Conservation (phyloP, 2,888 invertebrate genomes). For the Eupithecia insigniata region DNA sequence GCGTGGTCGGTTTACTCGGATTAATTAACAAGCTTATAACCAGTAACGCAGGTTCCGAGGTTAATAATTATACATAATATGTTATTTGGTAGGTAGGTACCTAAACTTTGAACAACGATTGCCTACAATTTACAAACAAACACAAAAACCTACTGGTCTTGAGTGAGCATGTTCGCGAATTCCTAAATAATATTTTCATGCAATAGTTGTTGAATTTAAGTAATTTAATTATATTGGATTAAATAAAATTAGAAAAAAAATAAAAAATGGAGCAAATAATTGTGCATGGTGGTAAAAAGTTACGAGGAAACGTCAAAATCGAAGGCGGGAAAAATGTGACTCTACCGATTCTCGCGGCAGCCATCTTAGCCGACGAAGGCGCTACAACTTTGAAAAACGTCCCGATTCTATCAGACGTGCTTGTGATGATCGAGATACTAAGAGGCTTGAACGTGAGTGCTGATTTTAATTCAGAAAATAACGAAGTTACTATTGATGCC, state of each 20-base stretch:
- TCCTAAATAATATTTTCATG: neutral
- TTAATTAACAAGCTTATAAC: neutral
- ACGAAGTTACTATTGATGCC: constrained; percentile 31
- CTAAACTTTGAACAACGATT: neutral
- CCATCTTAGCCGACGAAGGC: constrained; percentile 30
- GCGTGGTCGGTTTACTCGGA: neutral
- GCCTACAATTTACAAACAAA: neutral
- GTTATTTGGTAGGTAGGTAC: neutral
- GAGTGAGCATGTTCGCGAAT: neutral
- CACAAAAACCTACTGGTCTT: neutral
- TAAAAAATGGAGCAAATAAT: constrained; percentile 34
- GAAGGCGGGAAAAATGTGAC: constrained; percentile 30
- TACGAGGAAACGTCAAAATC: constrained; percentile 31
- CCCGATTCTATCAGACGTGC: constrained; percentile 34
- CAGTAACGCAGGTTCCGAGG: neutral
- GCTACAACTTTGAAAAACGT: constrained; percentile 29
- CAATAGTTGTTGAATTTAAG: neutral
- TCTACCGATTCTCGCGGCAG: constrained; percentile 34
- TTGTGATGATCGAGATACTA: constrained; percentile 29
- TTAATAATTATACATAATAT: too few relatives aligned
- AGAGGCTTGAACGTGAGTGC: constrained; percentile 25
- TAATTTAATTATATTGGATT: neutral
- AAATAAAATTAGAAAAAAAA: neutral
- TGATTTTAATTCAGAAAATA: constrained; percentile 25
- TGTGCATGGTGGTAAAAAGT: constrained; percentile 26